Conservation (phyloP, 2,888 invertebrate genomes). For the Lasioglossum leucozonium region DNA sequence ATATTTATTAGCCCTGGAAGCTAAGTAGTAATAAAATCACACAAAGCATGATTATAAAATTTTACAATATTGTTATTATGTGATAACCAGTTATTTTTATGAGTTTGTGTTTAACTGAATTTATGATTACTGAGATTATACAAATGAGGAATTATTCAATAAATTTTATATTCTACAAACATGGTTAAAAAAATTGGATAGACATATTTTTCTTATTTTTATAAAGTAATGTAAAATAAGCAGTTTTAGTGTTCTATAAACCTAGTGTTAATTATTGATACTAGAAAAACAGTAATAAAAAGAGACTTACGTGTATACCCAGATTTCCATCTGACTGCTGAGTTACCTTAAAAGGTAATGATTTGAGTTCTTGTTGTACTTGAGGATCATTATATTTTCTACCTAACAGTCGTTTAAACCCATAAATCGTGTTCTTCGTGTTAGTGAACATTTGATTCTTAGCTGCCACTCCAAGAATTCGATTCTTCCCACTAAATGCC, state of each 20-base stretch:
- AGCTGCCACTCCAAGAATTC: slow-evolving; percentile 97
- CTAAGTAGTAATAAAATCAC: neutral
- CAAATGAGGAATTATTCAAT: neutral
- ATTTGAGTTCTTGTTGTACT: slow-evolving; percentile 92
- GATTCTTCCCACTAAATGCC: slow-evolving; percentile 96
- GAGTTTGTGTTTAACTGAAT: neutral
- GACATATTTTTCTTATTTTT: neutral
- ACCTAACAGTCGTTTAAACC: slow-evolving; percentile 97
- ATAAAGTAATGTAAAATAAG: neutral
- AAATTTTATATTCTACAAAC: neutral
- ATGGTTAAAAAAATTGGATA: neutral
- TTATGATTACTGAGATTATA: neutral
- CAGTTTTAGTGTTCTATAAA: neutral
- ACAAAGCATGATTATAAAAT: slow-evolving; percentile 20
- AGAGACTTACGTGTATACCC: slow-evolving; percentile 91
- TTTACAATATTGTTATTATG: neutral
- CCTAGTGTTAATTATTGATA: neutral
- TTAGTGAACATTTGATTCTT: slow-evolving; percentile 99
- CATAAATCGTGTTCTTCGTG: slow-evolving; percentile 97
- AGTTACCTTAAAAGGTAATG: slow-evolving; percentile 92
- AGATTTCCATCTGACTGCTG: slow-evolving; percentile 92
- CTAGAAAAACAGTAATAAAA: neutral
- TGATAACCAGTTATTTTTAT: neutral
- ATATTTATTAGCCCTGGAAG: neutral
- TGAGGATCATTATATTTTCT: slow-evolving; percentile 95